A percentile compares a stretch with the other conserved stretches of the same genome.
phyloP scores from a whole-genome alignment of 2,888 invertebrate genomes.

The Schizotus pectinicornis region DNA sequence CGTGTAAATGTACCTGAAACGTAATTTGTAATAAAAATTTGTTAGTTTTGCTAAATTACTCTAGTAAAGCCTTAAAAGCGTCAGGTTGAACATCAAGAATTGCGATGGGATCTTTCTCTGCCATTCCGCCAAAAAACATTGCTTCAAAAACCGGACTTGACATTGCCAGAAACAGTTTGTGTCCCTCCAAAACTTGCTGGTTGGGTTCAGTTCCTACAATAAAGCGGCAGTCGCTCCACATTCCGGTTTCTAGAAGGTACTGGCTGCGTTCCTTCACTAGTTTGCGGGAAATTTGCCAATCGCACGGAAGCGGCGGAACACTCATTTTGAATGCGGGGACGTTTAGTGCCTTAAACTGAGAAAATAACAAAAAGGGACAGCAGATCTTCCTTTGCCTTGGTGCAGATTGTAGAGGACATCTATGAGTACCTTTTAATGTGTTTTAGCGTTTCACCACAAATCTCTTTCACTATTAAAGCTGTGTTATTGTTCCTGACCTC shows the following conservation, averaged over 20 bases:
- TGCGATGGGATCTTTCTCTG: constrained; percentile 77
- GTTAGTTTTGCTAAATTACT: constrained; percentile 60
- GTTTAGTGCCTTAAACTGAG: no score
- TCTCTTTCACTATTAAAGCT: no score
- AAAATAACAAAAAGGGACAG: no score
- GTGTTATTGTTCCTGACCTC: no score
- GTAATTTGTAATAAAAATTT: constrained; percentile 3
- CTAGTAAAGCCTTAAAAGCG: constrained; percentile 80
- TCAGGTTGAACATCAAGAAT: constrained; percentile 87
- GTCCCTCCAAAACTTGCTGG: constrained; percentile 75
- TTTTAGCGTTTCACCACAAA: no score
- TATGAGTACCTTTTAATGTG: no score
- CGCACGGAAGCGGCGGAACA: constrained; percentile 61
- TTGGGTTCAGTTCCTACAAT: constrained; percentile 80
- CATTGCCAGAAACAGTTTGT: constrained; percentile 84
- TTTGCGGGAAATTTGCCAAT: constrained; percentile 79
- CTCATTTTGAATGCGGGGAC: constrained; percentile 55
- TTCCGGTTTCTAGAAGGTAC: constrained; percentile 77
- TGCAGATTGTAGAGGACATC: no score
- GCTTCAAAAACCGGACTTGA: constrained; percentile 88
- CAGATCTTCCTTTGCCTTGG: no score
- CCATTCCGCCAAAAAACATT: constrained; percentile 86
- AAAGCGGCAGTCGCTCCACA: constrained; percentile 86
- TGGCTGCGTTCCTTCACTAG: constrained; percentile 75
- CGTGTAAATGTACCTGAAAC: constrained; percentile 78